Conservation (phyloP, 2,113 vertebrate species). For the Nematolebias whitei region DNA sequence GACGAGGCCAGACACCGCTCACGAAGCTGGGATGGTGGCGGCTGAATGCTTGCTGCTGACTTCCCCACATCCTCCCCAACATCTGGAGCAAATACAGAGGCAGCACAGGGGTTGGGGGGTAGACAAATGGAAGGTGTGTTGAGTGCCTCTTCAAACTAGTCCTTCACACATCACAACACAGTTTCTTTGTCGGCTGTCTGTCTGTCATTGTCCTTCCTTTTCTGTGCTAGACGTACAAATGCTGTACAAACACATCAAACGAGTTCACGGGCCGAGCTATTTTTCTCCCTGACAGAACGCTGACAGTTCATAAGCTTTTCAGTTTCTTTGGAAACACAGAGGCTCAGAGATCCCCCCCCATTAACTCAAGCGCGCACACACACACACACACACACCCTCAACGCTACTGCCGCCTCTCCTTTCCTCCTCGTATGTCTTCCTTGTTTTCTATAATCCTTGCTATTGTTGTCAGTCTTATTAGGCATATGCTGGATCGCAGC, state of each 20-base stretch:
- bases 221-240: constrained; percentile 83
- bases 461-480: constrained; percentile 84
- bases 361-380: constrained; percentile 80
- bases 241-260: constrained; percentile 89
- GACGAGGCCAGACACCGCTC: constrained; percentile 92
- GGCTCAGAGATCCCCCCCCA: constrained; percentile 76
- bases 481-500: constrained; percentile 92
- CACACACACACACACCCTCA: constrained; percentile 68
- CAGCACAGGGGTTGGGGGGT: constrained; percentile 46
- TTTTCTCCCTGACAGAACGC: constrained; percentile 92
- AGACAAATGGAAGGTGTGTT: constrained; percentile 78
- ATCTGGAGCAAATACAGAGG: constrained; percentile 84
- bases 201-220: constrained; percentile 74
- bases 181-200: constrained; percentile 43
- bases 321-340: constrained; percentile 84
- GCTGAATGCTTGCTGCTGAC: constrained; percentile 83
- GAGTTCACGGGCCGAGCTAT: constrained; percentile 81
- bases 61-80: constrained; percentile 94
- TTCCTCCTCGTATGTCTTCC: constrained; percentile 43
- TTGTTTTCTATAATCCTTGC: constrained; percentile 84
- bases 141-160: constrained; percentile 88
- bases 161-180: constrained; percentile 53
- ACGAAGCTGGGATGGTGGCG: constrained; percentile 86
- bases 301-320: constrained; percentile 91
- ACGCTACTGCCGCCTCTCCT: constrained; percentile 63